phyloP scores from a whole-genome alignment of 2,888 invertebrate genomes.

The Polyommatus icarus region DNA sequence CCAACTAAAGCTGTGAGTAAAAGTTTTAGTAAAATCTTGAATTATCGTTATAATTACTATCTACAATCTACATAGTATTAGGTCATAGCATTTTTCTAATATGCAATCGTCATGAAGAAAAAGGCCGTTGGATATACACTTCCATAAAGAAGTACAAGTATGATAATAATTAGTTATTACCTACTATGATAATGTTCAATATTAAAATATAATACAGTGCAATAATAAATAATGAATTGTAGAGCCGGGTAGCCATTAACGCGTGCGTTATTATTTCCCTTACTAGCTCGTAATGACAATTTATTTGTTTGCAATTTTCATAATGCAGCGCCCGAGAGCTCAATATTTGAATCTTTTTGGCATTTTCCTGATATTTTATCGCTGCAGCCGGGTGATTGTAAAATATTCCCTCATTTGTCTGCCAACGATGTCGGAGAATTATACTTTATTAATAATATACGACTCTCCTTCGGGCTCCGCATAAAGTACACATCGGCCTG shows the following conservation, averaged over 20 bases:
- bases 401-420: slow-evolving; percentile 39
- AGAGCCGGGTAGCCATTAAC: slow-evolving; percentile 64
- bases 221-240: slow-evolving; percentile 52
- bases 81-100: neutral
- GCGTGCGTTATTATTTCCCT: slow-evolving; percentile 61
- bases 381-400: slow-evolving; percentile 53
- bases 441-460: slow-evolving; percentile 27
- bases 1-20: too few species aligned
- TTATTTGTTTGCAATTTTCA: slow-evolving; percentile 70
- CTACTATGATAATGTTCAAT: neutral
- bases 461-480: neutral
- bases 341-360: slow-evolving; percentile 56
- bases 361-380: slow-evolving; percentile 45
- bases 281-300: slow-evolving; percentile 67
- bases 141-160: neutral
- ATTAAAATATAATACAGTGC: slow-evolving; percentile 24
- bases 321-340: slow-evolving; percentile 59
- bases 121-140: neutral
- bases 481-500: slow-evolving; percentile 2
- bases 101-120: neutral
- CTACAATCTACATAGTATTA: neutral
- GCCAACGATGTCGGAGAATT: slow-evolving; percentile 28
- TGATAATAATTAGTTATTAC: neutral
- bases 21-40: too few species aligned
- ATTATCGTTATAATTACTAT: too few species aligned